Conservation (phyloP, 2,888 invertebrate species). For the Sphinx pinastri region DNA sequence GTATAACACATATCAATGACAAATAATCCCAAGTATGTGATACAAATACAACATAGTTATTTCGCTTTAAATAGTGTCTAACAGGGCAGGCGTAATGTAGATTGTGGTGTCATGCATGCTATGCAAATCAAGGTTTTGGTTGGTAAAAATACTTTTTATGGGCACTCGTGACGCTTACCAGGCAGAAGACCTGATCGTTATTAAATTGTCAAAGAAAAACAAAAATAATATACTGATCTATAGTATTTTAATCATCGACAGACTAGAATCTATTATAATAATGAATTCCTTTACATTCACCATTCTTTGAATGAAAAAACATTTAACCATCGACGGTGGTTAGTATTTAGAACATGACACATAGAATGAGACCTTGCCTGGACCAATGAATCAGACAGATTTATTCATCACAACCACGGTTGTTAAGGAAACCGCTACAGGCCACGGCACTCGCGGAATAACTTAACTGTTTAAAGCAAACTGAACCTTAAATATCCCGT, state of each 20-base stretch:
- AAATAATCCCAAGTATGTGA: too few relatives aligned
- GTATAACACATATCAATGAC: too few relatives aligned
- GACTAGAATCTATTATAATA: too few relatives aligned
- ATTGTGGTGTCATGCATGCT: too few relatives aligned
- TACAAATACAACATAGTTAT: too few relatives aligned
- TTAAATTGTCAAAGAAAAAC: too few relatives aligned
- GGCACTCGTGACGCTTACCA: too few relatives aligned
- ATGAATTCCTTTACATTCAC: too few relatives aligned
- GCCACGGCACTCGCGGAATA: background rate
- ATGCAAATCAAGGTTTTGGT: too few relatives aligned
- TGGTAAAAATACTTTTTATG: too few relatives aligned
- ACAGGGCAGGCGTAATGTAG: too few relatives aligned
- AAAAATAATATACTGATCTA: background rate
- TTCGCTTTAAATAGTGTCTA: too few relatives aligned
- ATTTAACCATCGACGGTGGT: background rate
- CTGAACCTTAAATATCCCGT: background rate
- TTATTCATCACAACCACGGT: conserved; percentile 16
- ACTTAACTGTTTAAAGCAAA: conserved; percentile 1
- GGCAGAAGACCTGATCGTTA: background rate
- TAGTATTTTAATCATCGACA: background rate
- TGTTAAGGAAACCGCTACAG: conserved; percentile 16
- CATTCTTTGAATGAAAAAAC: background rate
- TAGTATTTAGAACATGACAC: conserved; percentile 15
- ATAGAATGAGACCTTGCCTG: background rate
- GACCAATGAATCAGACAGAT: conserved; percentile 15